Percentiles rank a stretch among this genome's conserved stretches.
These are phyloP conservation scores for Hyppa rectilinea DNA, from an alignment of 2,888 invertebrate species.

Conservation along the genomic window DNA sequence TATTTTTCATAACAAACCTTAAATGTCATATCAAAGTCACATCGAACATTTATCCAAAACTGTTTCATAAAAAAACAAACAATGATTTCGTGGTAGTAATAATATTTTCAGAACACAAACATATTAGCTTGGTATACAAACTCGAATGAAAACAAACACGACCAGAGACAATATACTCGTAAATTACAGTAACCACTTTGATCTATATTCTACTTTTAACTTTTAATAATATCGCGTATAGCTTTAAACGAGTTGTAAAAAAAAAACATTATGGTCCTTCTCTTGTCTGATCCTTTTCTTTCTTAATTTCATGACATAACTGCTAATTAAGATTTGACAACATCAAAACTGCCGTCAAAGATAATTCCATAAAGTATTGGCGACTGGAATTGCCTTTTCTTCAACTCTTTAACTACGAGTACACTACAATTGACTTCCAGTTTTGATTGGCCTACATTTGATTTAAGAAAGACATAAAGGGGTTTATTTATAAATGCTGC, in stretches of 20 bases:
- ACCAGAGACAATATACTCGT: constrained; percentile 32
- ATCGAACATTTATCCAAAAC: not conserved
- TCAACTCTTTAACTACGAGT: no score
- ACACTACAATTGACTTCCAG: no score
- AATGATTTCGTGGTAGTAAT: constrained; percentile 21
- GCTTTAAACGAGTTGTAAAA: constrained; percentile 10
- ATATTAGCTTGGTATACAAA: constrained; percentile 43
- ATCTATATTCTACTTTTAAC: constrained; percentile 43
- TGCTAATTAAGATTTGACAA: no score
- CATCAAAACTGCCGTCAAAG: no score
- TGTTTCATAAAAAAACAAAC: constrained; percentile 22
- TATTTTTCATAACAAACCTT: not conserved
- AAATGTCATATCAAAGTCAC: constrained; percentile 1
- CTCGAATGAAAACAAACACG: constrained; percentile 31
- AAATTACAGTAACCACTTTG: constrained; percentile 44
- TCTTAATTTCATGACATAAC: no score
- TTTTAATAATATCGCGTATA: constrained; percentile 23
- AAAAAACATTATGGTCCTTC: no score
- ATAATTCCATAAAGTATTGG: no score
- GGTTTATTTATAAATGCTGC: no score
- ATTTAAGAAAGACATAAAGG: no score
- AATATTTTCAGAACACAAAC: constrained; percentile 52
- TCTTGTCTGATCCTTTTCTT: no score
- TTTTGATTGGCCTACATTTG: no score
- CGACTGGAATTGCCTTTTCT: no score